Evolutionary conservation across 1,140 invertebrate genomes (phyloP).

Genomic region (Cheumatopsyche charites): DNA sequence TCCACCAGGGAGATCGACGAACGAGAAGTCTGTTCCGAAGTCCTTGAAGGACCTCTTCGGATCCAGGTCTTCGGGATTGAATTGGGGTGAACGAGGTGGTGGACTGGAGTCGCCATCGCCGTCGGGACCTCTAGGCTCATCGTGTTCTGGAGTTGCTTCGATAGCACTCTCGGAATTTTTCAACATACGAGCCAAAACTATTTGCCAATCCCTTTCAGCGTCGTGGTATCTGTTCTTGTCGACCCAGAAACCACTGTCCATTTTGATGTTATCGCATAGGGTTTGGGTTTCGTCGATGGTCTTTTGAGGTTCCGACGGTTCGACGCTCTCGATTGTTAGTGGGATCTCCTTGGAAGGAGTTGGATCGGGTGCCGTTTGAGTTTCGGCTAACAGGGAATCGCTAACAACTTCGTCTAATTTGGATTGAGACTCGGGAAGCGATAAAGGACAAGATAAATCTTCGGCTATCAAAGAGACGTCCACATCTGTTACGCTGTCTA

Average conservation of each 20-base stretch:
- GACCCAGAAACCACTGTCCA: conserved; percentile 66
- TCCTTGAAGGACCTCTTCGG: background rate
- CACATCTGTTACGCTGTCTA: background rate
- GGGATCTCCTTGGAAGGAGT: background rate
- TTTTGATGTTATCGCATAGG: conserved; percentile 53
- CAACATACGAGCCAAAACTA: conserved; percentile 57
- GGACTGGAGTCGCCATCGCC: conserved; percentile 65
- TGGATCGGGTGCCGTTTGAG: conserved; percentile 40
- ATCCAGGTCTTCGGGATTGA: conserved; percentile 46
- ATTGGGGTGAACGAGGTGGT: conserved; percentile 51
- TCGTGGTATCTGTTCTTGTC: conserved; percentile 67
- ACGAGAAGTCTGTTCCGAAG: conserved; percentile 66
- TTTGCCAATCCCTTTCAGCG: conserved; percentile 66
- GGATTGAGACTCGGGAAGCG: conserved; percentile 46
- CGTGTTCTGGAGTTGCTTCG: conserved; percentile 54
- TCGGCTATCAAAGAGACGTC: background rate
- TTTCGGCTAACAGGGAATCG: conserved; percentile 29
- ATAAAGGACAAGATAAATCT: background rate
- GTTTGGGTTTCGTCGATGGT: background rate
- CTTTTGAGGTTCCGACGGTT: background rate
- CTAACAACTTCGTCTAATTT: conserved; percentile 46
- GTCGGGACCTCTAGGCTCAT: conserved; percentile 64
- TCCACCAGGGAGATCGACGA: conserved; percentile 76
- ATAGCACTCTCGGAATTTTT: conserved; percentile 53
- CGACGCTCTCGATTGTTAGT: conserved; percentile 4